phyloP scores from a whole-genome alignment of 2,113 vertebrate species.

The Numida meleagris region DNA sequence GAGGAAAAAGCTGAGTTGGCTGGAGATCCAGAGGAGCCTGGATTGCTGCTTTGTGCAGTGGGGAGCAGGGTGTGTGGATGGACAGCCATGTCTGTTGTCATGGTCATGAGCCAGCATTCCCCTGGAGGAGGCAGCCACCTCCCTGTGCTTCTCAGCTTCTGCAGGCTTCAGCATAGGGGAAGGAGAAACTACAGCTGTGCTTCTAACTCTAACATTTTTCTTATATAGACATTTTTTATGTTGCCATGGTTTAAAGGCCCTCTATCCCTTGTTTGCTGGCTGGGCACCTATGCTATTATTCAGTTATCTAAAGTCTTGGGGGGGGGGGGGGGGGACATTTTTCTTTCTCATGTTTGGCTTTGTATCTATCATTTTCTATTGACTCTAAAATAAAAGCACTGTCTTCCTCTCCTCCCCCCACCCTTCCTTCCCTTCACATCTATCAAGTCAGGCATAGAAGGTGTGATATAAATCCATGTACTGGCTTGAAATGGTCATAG shows the following conservation, averaged over 20 bases:
- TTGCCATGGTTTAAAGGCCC: neutral
- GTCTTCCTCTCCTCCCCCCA: too few relatives aligned
- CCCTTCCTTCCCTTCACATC: neutral
- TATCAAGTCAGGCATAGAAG: neutral
- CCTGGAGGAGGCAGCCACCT: neutral
- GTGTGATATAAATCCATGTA: neutral
- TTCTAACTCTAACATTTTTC: neutral
- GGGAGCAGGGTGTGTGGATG: neutral
- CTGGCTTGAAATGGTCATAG: neutral
- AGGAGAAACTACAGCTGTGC: neutral
- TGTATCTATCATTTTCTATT: neutral
- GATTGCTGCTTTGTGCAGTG: neutral
- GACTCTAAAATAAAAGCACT: conserved; percentile 34
- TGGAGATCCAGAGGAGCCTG: neutral
- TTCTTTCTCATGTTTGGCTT: neutral
- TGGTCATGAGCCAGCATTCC: neutral
- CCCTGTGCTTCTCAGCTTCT: neutral
- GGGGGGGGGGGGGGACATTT: neutral
- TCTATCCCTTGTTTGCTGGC: neutral
- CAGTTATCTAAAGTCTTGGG: neutral
- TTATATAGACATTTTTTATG: accelerated
- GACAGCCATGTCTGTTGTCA: neutral
- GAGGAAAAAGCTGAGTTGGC: neutral
- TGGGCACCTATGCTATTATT: accelerated
- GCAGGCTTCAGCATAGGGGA: neutral